Base-by-base conservation (phyloP, 2,797 vertebrate genomes). In the Amblyopsis hoosieri region DNA sequence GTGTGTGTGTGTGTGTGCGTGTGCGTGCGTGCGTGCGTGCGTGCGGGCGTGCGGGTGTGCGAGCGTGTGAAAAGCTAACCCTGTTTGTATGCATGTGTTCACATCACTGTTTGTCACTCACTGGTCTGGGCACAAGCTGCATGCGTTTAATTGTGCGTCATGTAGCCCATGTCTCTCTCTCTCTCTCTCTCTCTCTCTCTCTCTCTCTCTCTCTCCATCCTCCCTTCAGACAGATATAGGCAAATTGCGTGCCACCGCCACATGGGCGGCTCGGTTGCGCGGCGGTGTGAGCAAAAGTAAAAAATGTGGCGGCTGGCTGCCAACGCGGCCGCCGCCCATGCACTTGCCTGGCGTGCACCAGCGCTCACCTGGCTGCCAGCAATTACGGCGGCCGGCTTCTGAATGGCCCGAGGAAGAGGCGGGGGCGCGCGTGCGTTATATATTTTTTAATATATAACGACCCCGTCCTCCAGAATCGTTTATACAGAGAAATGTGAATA, bases 231-330 rank as follows among this genome's bases (percentile, higher is more conserved):
- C 57, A 48, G 66, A 63, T 60, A 29, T 29, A 29, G 23, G 23
- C 23, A 29, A 68, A 54, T 86, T 85, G 84, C 84, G 84, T 88
- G 84, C 85, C 81, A 75, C 60, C 23, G 23, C 23, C 23, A 29
- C 23, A 29, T 2, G 62, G 58, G 10, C 31, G 13, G 12, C 65
- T 75, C 31, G 9, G 17, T 13, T 19, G 45, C n/a, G 19, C 17
- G 15, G 45, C 19, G 15, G 63, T 69, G 69, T 82, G 78, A 77
- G 59, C 50, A 54, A 66, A 71, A 69, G 77, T 78, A 76, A 47
- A 80, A 71, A 71, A 82, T 83, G 60, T 74, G 71, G 69, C 68
- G 71, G 70, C 59, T 63, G 62, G 62, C 60, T 67, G 75, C 50
- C 48, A 80, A 74, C 65, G 68, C 75, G 63, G 57, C 19, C n/a